phyloP scores from a whole-genome alignment of 1,140 invertebrate genomes.

The Hyposmocoma kahamanoa region DNA sequence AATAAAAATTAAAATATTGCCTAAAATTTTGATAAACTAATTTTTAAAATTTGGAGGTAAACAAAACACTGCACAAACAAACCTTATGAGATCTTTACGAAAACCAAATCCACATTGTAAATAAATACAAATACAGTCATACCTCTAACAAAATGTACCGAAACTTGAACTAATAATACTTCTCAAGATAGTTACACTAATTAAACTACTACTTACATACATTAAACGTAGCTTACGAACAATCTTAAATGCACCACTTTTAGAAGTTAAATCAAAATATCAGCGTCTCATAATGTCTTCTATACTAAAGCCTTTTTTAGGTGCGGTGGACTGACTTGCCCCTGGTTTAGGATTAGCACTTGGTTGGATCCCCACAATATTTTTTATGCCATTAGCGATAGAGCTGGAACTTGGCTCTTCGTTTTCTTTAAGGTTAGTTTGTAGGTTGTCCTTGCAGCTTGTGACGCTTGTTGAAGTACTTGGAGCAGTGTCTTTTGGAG shows the following conservation, averaged over 20 bases:
- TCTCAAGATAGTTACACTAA: conserved; percentile 18
- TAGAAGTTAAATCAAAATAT: conserved; percentile 7
- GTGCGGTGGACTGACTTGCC: conserved; percentile 61
- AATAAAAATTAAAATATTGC: conserved; percentile 33
- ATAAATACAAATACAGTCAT: conserved; percentile 55
- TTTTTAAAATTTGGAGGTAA: conserved; percentile 68
- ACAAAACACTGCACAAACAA: conserved; percentile 72
- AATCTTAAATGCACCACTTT: neutral
- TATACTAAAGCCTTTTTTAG: conserved; percentile 81
- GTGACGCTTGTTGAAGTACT: conserved; percentile 54
- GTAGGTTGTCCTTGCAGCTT: conserved; percentile 41
- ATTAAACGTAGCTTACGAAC: neutral
- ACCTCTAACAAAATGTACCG: conserved; percentile 39
- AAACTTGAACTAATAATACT: conserved; percentile 62
- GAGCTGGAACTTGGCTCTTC: conserved; percentile 44
- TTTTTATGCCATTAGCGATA: conserved; percentile 65
- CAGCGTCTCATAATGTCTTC: conserved; percentile 83
- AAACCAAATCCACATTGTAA: conserved; percentile 64
- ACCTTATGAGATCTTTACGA: conserved; percentile 71
- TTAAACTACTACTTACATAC: conserved; percentile 3
- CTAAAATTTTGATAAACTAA: conserved; percentile 52
- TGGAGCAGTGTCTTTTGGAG: conserved; percentile 62
- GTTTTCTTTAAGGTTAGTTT: conserved; percentile 32
- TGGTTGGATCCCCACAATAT: conserved; percentile 69
- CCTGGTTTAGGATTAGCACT: conserved; percentile 64